Percentiles rank a stretch among this genome's conserved stretches.
Conservation (phyloP, 2,888 invertebrate species). For the Sarcophaga subvicina region DNA sequence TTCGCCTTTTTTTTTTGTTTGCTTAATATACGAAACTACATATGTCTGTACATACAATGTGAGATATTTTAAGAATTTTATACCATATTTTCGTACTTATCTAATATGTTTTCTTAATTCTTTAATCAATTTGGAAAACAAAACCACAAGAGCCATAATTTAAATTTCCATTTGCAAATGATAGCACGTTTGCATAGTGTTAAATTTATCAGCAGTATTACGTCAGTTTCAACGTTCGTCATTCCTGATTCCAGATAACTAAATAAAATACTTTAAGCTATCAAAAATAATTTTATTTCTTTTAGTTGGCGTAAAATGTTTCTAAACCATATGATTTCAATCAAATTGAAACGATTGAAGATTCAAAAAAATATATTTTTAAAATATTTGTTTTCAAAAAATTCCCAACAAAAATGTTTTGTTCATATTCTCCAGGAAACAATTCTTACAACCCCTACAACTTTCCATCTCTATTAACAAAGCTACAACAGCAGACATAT, state of each 20-base stretch:
- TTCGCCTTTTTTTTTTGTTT: neutral
- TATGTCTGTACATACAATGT: no score
- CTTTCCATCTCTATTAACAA: no score
- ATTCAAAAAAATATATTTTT: no score
- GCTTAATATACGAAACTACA: neutral
- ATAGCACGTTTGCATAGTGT: conserved; percentile 15
- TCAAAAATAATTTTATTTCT: neutral
- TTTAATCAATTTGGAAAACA: conserved; percentile 11
- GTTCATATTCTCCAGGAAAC: no score
- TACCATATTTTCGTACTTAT: neutral
- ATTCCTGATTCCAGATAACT: conserved; percentile 40
- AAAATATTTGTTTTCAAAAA: no score
- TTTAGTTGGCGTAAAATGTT: neutral
- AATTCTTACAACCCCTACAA: no score
- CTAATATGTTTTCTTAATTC: neutral
- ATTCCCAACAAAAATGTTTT: no score
- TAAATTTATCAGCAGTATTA: conserved; percentile 37
- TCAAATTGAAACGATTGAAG: no score
- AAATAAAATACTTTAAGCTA: neutral
- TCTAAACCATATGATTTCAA: neutral
- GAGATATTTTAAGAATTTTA: neutral
- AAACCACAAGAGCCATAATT: neutral
- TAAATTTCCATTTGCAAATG: neutral
- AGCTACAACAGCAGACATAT: no score
- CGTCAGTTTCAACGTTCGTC: conserved; percentile 56